Base-by-base conservation (phyloP, 2,888 invertebrate species). In the Amphimallon solstitiale region DNA sequence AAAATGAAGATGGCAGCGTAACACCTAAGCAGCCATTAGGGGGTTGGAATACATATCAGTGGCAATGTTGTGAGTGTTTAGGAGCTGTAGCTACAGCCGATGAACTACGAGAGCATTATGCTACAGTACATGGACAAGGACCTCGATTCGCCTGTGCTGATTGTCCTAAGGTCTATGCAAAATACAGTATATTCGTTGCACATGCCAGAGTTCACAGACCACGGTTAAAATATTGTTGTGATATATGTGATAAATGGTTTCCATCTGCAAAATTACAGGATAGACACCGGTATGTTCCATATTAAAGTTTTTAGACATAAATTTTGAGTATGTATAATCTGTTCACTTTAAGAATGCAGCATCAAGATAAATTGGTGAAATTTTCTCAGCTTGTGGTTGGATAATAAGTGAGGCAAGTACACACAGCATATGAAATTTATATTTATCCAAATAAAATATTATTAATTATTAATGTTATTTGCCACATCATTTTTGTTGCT, bases 111-210 rank as follows among this genome's bases (percentile, higher is more conserved):
- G 84, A 87, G 1, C 91, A 91, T 75, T 86, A 87, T 49, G 85
- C 86, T 68, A 81, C 84, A 5, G 85, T 86, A 0, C 91, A 91
- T 72, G 86, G 87, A 46, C 88, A 88, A 72, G 85, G 87, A 68
- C 84, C 86, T 0, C 87, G 88, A 4, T 90, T 88, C 73, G 84
- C 86, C 74, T 91, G 91, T 76, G 85, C 87, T 15, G 88, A 90
- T 73, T 91, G 91, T 76, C 87, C 88, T 46, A 87, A 87, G 72
- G 84, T 87, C 10, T 86, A 86, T 70, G 85, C 86, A 45, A 87
- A 87, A 74, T 90, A 89, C 78, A 83, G 84, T 66, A 84, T 85
- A 2, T 91, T 91, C 76, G 77, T 90, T 5, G 86, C 86, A 61
- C 91, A 91, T 79, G 87, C 89, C 0, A 82, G 86, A 68, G 84